Percentiles rank a stretch among this genome's conserved stretches.
phyloP scores from a whole-genome alignment of 2,797 vertebrate species.

The Enteromius unitaeniatus region DNA sequence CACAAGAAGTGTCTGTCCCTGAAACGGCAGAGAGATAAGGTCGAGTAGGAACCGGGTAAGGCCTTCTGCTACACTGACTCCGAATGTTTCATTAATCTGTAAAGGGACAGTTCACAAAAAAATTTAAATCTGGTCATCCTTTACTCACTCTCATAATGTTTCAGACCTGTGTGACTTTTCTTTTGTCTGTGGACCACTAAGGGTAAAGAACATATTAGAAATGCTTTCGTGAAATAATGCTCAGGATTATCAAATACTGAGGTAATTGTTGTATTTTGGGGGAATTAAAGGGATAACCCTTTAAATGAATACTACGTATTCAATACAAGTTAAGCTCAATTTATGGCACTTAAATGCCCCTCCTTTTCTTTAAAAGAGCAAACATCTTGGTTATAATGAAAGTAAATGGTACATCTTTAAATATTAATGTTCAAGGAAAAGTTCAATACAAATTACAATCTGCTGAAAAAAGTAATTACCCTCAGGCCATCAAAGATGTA shows the following conservation, averaged over 20 bases:
- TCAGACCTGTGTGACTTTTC: not conserved
- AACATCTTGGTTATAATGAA: not conserved
- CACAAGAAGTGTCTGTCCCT: slow-evolving; percentile 36
- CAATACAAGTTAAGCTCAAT: not conserved
- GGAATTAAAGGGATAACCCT: not conserved
- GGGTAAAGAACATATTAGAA: not conserved
- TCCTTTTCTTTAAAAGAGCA: not conserved
- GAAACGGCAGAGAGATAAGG: slow-evolving; percentile 34
- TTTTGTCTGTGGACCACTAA: not conserved
- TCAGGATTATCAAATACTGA: not conserved
- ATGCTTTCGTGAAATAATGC: not conserved
- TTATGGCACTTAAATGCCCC: not conserved
- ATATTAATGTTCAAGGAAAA: not conserved
- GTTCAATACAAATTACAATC: not conserved
- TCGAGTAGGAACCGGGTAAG: not conserved
- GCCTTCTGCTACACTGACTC: slow-evolving; percentile 5
- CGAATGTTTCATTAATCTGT: slow-evolving; percentile 23
- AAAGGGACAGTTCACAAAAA: not conserved
- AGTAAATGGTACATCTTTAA: not conserved
- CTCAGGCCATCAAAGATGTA: not conserved
- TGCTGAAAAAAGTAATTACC: not conserved
- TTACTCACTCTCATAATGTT: not conserved
- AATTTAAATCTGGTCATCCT: slow-evolving; percentile 6
- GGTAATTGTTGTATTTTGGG: not conserved
- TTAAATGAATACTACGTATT: not conserved